Base-by-base conservation (phyloP, 2,888 invertebrate genomes). In the Lapara coniferarum region DNA sequence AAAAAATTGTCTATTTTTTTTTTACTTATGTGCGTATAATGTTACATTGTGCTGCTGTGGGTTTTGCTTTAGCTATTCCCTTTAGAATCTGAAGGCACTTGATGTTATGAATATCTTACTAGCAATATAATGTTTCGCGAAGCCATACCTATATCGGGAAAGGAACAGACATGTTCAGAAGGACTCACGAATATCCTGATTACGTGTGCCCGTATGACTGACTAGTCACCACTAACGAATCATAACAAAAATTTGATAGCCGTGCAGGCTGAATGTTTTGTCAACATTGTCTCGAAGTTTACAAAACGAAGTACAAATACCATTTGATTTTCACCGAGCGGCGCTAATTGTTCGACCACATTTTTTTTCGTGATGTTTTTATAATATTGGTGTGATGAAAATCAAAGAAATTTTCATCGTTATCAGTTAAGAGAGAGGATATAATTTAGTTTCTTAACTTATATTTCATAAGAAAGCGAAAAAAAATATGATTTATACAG, bases 281-380 rank as follows among this genome's bases (percentile, higher is more conserved):
- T 63, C 46, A 63, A 63, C 63, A 46, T 49, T 63, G 49, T 63
- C 63, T 19, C 13, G 13, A 46, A 63, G 49, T 49, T 63, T 49
- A 63, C 63, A 14, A 49, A 63, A 63, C 13, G 0, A n/a, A 58
- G 37, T 37, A 46, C n/a, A 59, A 59, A 59, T 10, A 7, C 16
- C 55, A 55, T 14, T 49, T 49, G 49, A 19, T 19, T 63, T 63
- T 46, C 63, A 49, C 63, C 49, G 46, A 19, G 16, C 63, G 63
- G 46, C 46, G 49, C 19, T 63, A 63, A 63, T 63, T 49, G 6
- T 7, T 46, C 13, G 16, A 63, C 16, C 57, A 57, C 57, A 46
- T 63, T 63, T 44, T 49, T 63, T 46, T 19, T 19, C 16, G 19
- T 46, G 49, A 19, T 63, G 16, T 6, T 10, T 12, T 44, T 59